Evolutionary conservation across 2,113 vertebrate species (phyloP).

Genomic region (Isichthys henryi): DNA sequence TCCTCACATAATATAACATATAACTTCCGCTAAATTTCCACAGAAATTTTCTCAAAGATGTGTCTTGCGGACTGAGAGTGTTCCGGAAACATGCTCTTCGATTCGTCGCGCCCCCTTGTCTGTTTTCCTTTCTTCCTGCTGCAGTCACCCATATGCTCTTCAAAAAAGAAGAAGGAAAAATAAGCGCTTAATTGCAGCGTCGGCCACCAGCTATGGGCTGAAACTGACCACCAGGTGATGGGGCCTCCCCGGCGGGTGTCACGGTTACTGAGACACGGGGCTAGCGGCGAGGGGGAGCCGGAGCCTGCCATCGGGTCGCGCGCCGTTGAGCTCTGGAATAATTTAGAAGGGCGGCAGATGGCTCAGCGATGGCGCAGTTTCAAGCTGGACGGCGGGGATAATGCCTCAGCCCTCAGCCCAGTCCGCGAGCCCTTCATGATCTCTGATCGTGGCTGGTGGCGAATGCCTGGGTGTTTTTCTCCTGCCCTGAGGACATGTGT

Average conservation of each 20-base stretch:
- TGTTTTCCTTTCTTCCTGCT: not conserved
- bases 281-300: not conserved
- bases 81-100: not conserved
- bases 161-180: not conserved
- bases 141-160: not conserved
- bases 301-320: slow-evolving; percentile 25
- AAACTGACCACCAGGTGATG: not conserved
- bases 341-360: slow-evolving; percentile 41
- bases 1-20: not conserved
- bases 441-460: not conserved
- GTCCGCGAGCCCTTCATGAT: not conserved
- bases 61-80: not conserved
- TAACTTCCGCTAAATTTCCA: not conserved
- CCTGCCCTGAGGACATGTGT: not conserved
- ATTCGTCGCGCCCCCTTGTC: not conserved
- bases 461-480: not conserved
- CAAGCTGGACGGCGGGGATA: slow-evolving; percentile 29
- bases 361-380: slow-evolving; percentile 30
- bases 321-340: slow-evolving; percentile 25
- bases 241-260: not conserved
- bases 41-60: not conserved
- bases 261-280: not conserved
- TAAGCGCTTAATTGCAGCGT: not conserved
- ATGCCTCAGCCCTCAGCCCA: slow-evolving; percentile 11
- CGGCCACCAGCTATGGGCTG: not conserved